A percentile compares a stretch with the other conserved stretches of the same genome.
Evolutionary conservation across 2,888 invertebrate species (phyloP).

Genomic region (Drosophila nr. fundita): DNA sequence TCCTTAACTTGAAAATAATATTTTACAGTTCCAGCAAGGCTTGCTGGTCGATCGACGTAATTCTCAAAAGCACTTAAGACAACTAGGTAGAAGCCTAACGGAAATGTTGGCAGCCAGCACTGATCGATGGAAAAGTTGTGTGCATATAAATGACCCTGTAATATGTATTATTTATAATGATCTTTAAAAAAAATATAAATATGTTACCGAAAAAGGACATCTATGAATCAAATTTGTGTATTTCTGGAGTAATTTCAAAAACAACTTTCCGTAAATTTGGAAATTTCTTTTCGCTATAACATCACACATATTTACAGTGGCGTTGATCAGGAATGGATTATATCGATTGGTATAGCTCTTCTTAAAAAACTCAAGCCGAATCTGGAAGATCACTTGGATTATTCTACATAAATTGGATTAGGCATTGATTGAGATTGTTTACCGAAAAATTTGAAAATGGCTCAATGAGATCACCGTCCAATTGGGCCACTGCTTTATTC

Average conservation of each 20-base stretch:
- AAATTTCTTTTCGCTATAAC: conserved; percentile 37
- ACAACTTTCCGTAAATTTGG: conserved; percentile 19
- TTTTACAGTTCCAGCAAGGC: not conserved
- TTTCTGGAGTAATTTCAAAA: not conserved
- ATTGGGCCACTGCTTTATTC: conserved; percentile 43
- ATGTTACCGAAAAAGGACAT: conserved; percentile 42
- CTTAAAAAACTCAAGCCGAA: conserved; percentile 33
- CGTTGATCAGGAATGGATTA: conserved; percentile 53
- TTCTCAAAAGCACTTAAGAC: not conserved
- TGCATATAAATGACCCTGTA: conserved; percentile 32
- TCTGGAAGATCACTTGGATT: not conserved
- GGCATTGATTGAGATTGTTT: not conserved
- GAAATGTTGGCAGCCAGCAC: not conserved
- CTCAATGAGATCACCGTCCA: conserved; percentile 43
- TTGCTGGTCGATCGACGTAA: not conserved
- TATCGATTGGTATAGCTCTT: conserved; percentile 49
- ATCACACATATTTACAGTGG: conserved; percentile 45
- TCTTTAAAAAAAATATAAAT: not conserved
- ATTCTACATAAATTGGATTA: not conserved
- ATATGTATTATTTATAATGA: not conserved
- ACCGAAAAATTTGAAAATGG: conserved; percentile 43
- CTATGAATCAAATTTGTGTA: conserved; percentile 46
- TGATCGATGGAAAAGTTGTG: conserved; percentile 18
- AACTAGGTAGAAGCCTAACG: conserved; percentile 2
- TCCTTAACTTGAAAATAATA: conserved; percentile 16